Base-by-base conservation (phyloP, 2,113 vertebrate genomes). In the Fregetta grallaria region DNA sequence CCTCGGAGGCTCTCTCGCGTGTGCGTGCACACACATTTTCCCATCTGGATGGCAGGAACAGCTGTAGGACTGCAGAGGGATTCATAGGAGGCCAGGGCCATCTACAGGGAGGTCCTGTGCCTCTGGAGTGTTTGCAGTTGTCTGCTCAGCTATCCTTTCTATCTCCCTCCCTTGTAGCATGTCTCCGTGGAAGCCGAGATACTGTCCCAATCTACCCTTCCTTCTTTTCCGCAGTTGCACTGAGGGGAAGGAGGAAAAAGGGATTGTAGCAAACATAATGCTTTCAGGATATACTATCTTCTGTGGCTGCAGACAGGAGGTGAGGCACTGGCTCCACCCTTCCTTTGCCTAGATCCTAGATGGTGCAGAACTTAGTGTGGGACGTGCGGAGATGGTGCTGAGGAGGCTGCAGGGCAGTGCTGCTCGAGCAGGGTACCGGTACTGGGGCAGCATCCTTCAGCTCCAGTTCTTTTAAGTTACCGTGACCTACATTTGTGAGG, bases 321-420 rank as follows among this genome's bases (percentile, higher is more conserved):
- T 22, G 91, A 92, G 91, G 76, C 79, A 19, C 70, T 6, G 45
- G 76, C 91, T 81, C 94, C 94, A 38, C 95, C 95, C 96, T 97
- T 97, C 94, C 95, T 78, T 3, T 77, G 71, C 93, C 21, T 4
- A 14, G 85, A 58, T 88, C 92, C 87, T 73, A 11, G 21, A 22
- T 9, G 79, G 79, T 61, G 52, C 86, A 44, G 66, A 49, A 26
- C 76, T 44, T 3, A 5, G 20, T 52, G 86, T 3, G 40, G 79
- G 83, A 91, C 15, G 34, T 52, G 91, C 6, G 1, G 90, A 47
- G 85, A 36, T 22, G 81, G 44, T 17, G 89, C 86, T 15, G 80
- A 15, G 58, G 16, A 23, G 61, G 78, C 84, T 36, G 79, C 52
- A 1, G 91, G 71, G 88, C 65, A 42, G 63, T 2, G 49, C 53